A percentile compares a stretch with the other conserved stretches of the same genome.
Conservation (phyloP, 2,888 invertebrate species). For the Sthenelais limicola region DNA sequence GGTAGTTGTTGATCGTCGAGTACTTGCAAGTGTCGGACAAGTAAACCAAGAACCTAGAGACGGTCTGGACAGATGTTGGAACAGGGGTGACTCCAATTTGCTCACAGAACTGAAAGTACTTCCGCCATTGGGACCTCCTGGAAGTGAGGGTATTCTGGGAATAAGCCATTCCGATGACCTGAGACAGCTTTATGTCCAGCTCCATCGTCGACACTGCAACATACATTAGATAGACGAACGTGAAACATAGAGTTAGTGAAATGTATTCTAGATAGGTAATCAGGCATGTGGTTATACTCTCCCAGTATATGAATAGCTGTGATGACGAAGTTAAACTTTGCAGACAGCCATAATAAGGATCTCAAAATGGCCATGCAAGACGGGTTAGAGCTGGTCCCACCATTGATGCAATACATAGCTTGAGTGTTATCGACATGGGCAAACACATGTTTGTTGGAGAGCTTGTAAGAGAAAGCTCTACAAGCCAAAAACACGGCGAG, state of each 20-base stretch:
- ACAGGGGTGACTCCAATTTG: background rate
- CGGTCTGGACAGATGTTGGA: background rate
- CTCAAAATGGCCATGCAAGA: background rate
- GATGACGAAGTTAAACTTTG: background rate
- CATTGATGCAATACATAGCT: background rate
- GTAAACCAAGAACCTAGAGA: background rate
- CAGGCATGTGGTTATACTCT: too few species aligned
- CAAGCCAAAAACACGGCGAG: background rate
- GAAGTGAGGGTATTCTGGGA: background rate
- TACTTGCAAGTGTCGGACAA: background rate
- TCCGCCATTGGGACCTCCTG: background rate
- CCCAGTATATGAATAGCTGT: too few species aligned
- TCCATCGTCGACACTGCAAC: background rate
- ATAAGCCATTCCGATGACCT: background rate
- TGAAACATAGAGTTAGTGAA: too few species aligned
- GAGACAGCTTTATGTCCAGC: background rate
- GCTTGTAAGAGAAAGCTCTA: background rate
- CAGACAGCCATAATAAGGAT: background rate
- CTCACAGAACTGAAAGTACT: background rate
- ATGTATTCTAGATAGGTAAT: too few species aligned
- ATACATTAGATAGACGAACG: too few species aligned
- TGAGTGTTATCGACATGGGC: background rate
- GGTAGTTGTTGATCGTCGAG: background rate
- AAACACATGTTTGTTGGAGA: background rate
- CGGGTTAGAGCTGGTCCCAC: background rate